These are phyloP conservation scores for Serrognathus titanus DNA, from an alignment of 2,888 invertebrate species.

Conservation along the genomic window DNA sequence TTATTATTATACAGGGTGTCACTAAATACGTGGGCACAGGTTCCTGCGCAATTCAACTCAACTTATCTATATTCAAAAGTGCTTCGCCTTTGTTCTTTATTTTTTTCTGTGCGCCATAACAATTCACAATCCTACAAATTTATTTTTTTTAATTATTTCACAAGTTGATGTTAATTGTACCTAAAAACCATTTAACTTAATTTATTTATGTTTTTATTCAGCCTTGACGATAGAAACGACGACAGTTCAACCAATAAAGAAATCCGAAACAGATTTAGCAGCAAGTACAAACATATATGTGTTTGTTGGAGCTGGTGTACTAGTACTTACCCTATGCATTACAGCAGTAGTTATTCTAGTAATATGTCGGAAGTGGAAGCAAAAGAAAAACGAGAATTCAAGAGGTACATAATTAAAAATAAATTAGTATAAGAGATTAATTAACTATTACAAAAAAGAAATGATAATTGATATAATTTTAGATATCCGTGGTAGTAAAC, in stretches of 20 bases:
- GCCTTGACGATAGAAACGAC: constrained; percentile 15
- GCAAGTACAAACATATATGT: constrained; percentile 49
- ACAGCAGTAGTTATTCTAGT: constrained; percentile 45
- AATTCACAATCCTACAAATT: no score
- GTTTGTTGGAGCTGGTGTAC: constrained; percentile 56
- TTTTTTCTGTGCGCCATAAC: neutral
- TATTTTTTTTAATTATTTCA: neutral
- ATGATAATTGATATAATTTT: neutral
- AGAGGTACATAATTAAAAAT: constrained; percentile 29
- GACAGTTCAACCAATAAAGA: constrained; percentile 15
- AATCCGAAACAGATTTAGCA: constrained; percentile 10
- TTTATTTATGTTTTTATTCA: constrained; percentile 1
- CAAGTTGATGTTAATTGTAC: neutral
- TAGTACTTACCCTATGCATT: constrained; percentile 50
- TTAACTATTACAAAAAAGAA: neutral
- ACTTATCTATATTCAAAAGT: no score
- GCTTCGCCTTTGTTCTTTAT: constrained; percentile 17
- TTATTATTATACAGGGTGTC: no score
- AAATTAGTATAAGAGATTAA: no score
- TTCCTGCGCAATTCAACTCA: no score
- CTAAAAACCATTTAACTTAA: neutral
- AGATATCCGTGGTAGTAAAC: no score
- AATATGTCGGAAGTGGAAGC: constrained; percentile 51
- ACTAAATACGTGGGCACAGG: no score
- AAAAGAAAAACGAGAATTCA: constrained; percentile 46